Base-by-base conservation (phyloP, 1,140 invertebrate genomes). In the Nautilus pompilius region DNA sequence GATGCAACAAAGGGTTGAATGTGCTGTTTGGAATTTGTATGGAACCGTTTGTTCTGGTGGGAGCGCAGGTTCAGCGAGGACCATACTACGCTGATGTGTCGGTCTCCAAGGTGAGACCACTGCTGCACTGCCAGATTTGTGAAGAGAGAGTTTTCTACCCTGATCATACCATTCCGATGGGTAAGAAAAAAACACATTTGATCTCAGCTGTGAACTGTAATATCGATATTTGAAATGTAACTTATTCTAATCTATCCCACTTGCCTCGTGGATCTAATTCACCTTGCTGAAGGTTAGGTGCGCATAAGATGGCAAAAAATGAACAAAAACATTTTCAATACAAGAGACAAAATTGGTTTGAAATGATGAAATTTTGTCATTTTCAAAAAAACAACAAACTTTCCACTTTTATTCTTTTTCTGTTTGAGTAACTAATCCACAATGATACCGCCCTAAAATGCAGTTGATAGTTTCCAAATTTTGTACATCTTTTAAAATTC, bases 111-210 rank as follows among this genome's bases (percentile, higher is more conserved):
- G 63, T 83, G 5, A 60, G 70, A 20, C 56, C 61, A 13, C 36
- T 82, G 5, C 61, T 82, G 20, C 77, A 82, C 63, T 83, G 82
- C 64, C 74, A 72, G 58, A 71, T 82, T 22, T 83, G 81, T 77
- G 80, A 82, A 61, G 80, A 83, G 60, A 67, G 79, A 54, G 69
- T 66, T 5, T 80, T 82, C 62, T 70, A 70, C 51, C 79, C 78
- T 3, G 34, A 70, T n/a, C 62, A 68, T 45, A 60, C 71, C 13
- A 70, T 75, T 26, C 74, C 74, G 13, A 28, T 71, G 32, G 79
- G 79, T 79, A 70, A 64, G 69, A 58, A 13, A 33, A 30, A 30
- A 13, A 34, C 13, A 41, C 10, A 46, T 53, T 0, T 15, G 28
- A 41, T 36, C 1, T 17, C 15, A 49, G n/a, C 8, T 5, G 34